Percentiles rank a stretch among this genome's conserved stretches.
Conservation (phyloP, 2,113 vertebrate genomes). For the Lycaon pictus region DNA sequence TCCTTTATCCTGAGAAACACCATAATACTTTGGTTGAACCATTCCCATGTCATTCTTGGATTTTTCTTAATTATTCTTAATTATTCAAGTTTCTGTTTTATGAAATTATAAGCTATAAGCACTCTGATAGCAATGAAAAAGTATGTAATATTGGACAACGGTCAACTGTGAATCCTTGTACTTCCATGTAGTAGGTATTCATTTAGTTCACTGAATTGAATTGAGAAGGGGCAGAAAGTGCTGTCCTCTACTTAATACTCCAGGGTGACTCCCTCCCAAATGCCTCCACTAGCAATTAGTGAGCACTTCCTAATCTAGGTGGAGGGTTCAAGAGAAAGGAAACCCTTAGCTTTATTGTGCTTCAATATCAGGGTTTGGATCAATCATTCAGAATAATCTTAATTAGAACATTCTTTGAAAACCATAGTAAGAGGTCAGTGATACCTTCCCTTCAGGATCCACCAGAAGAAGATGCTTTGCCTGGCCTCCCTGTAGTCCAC, state of each 20-base stretch:
- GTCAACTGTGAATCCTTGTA: not conserved
- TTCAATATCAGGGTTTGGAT: not conserved
- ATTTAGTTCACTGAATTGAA: not conserved
- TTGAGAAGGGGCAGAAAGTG: not conserved
- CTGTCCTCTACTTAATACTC: not conserved
- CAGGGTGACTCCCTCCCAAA: not conserved
- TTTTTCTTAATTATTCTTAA: not conserved
- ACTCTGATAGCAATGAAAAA: not conserved
- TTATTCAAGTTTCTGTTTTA: slow-evolving; percentile 25
- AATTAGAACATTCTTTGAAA: not conserved
- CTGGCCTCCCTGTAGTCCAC: slow-evolving; percentile 93
- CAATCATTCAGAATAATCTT: not conserved
- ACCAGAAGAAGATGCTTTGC: slow-evolving; percentile 95
- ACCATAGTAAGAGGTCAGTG: not conserved
- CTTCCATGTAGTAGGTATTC: not conserved
- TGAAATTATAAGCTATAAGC: not conserved
- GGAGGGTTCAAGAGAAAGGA: not conserved
- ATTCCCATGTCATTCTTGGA: not conserved
- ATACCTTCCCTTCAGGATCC: slow-evolving; percentile 96
- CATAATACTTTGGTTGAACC: not conserved
- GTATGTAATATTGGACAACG: not conserved
- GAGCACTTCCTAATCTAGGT: not conserved
- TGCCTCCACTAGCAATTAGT: not conserved
- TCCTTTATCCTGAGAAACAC: not conserved
- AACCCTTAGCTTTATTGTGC: not conserved